These are phyloP conservation scores for Ramphastos sulfuratus DNA, from an alignment of 2,113 vertebrate species.

Conservation along the genomic window DNA sequence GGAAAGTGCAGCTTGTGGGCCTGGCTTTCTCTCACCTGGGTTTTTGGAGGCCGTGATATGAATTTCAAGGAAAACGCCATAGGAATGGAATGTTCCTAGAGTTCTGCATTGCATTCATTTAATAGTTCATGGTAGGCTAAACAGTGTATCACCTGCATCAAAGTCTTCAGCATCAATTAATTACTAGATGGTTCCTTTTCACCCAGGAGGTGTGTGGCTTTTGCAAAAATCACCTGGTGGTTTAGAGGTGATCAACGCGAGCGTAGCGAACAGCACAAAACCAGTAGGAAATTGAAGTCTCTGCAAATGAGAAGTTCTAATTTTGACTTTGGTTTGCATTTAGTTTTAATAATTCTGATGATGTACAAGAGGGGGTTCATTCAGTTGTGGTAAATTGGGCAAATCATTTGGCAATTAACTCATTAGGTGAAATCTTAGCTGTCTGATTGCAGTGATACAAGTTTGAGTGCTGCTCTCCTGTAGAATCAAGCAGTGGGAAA, in stretches of 20 bases:
- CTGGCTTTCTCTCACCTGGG: not conserved
- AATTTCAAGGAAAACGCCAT: not conserved
- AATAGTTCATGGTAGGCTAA: not conserved
- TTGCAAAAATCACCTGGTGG: not conserved
- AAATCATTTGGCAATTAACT: not conserved
- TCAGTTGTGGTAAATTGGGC: not conserved
- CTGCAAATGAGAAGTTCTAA: not conserved
- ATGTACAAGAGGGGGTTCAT: not conserved
- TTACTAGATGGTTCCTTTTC: not conserved
- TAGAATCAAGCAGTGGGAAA: not conserved
- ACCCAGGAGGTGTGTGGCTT: not conserved
- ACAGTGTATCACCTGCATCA: not conserved
- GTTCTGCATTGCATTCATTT: not conserved
- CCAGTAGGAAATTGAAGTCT: conserved; percentile 15
- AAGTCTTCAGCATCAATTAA: not conserved
- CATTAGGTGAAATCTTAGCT: not conserved
- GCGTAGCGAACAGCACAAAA: conserved; percentile 16
- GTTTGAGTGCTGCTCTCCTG: not conserved
- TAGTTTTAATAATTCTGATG: not conserved
- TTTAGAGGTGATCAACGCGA: conserved; percentile 5
- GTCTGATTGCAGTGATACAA: not conserved
- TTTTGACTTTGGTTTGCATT: not conserved
- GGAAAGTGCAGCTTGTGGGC: not conserved
- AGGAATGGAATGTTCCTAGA: not conserved
- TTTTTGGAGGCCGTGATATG: not conserved